phyloP scores from a whole-genome alignment of 1,140 invertebrate species.

The Macrostomum lignano region DNA sequence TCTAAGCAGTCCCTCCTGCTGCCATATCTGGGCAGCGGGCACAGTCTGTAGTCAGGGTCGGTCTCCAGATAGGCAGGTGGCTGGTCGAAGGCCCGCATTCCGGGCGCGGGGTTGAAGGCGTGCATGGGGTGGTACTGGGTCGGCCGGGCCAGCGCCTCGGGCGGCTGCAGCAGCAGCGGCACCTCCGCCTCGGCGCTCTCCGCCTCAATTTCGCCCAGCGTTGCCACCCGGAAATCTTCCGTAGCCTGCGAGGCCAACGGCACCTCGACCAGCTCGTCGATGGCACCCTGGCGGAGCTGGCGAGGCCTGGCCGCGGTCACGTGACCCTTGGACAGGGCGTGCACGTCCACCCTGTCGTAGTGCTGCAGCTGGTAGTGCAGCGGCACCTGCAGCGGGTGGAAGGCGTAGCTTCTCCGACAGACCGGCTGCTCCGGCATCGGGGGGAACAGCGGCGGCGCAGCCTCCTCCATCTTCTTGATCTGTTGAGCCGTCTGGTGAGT shows the following conservation, averaged over 20 bases:
- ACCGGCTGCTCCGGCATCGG: constrained; percentile 13
- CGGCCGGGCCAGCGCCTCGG: constrained; percentile 17
- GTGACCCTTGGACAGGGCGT: constrained; percentile 14
- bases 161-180: constrained; percentile 13
- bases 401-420: constrained; percentile 21
- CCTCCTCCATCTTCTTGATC: constrained; percentile 4
- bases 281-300: constrained; percentile 17
- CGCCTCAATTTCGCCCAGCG: constrained; percentile 5
- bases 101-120: constrained; percentile 25
- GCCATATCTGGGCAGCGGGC: too few relatives aligned
- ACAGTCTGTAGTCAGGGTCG: constrained; percentile 22
- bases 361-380: constrained; percentile 14
- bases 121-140: constrained; percentile 22
- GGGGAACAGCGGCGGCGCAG: constrained; percentile 14
- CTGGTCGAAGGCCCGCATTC: constrained; percentile 19
- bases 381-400: constrained; percentile 21
- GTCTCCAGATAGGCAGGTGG: constrained; percentile 19
- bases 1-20: too few relatives aligned
- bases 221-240: constrained; percentile 4
- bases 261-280: too few relatives aligned
- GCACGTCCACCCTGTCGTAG: constrained; percentile 12
- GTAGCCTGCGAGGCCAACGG: too few relatives aligned
- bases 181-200: neutral
- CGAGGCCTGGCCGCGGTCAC: constrained; percentile 12
- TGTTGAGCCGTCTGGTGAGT: constrained; percentile 5